phyloP scores from a whole-genome alignment of 2,113 vertebrate genomes.

The Acrocephalus arundinaceus region DNA sequence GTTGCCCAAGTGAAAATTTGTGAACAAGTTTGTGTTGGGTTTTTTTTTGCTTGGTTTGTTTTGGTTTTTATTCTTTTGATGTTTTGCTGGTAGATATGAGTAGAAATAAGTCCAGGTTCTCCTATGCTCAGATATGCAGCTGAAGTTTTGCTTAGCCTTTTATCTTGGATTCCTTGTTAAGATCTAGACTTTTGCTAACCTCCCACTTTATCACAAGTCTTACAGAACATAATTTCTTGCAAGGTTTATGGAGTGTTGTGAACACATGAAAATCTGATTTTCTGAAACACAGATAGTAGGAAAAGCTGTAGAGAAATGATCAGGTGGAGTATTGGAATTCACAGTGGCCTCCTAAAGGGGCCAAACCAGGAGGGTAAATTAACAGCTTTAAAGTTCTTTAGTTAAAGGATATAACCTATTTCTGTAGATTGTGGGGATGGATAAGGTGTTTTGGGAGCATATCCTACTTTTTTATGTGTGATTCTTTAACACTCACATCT shows the following conservation, averaged over 20 bases:
- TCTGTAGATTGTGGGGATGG: conserved; percentile 14
- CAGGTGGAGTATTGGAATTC: neutral
- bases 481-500: conserved; percentile 35
- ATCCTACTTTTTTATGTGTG: conserved; percentile 26
- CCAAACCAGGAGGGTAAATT: neutral
- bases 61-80: neutral
- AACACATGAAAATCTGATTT: neutral
- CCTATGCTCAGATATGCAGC: neutral
- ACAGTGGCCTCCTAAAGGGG: neutral
- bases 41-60: neutral
- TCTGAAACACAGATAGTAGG: neutral
- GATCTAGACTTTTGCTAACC: neutral
- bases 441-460: conserved; percentile 35
- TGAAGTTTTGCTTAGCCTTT: neutral
- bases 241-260: neutral
- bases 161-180: neutral
- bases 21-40: neutral
- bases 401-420: conserved; percentile 33
- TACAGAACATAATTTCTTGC: neutral
- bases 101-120: neutral
- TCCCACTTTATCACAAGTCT: neutral
- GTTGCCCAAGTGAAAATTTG: neutral
- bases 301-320: neutral
- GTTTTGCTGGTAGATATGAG: neutral
- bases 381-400: neutral